These are phyloP conservation scores for Zelleria hepariella DNA, from an alignment of 2,888 invertebrate species.

Conservation along the genomic window DNA sequence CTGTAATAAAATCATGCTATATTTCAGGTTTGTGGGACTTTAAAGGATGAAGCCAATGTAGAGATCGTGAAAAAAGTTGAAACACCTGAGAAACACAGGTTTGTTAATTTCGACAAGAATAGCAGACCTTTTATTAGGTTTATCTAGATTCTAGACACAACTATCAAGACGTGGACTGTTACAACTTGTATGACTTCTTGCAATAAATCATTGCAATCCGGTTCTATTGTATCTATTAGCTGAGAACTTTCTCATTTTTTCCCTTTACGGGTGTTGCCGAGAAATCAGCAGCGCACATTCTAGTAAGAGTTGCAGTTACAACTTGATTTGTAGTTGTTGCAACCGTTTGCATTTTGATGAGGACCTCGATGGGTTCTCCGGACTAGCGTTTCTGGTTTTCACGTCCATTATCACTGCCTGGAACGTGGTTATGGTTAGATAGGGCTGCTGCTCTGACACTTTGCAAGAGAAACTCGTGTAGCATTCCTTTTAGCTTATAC, in stretches of 20 bases:
- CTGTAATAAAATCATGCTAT: too few species aligned
- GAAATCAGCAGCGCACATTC: constrained; percentile 27
- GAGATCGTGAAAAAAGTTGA: too few species aligned
- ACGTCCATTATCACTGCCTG: neutral
- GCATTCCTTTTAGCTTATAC: too few species aligned
- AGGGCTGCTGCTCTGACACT: too few species aligned
- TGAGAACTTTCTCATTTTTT: constrained; percentile 66
- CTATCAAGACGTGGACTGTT: neutral
- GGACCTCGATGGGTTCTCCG: neutral
- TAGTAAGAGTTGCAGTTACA: constrained; percentile 21
- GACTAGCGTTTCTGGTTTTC: neutral
- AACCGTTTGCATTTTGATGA: neutral
- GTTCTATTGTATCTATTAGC: constrained; percentile 71
- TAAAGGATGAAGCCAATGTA: too few species aligned
- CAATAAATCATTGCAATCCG: constrained; percentile 42
- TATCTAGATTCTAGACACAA: neutral
- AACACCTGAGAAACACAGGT: too few species aligned
- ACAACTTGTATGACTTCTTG: constrained; percentile 11
- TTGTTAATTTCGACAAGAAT: too few species aligned
- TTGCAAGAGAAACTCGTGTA: neutral
- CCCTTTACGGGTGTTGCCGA: constrained; percentile 60
- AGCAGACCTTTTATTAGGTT: neutral
- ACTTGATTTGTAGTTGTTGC: constrained; percentile 1
- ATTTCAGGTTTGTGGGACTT: too few species aligned
- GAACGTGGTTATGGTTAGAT: too few species aligned